phyloP scores from a whole-genome alignment of 92 coral and sea anemone species.

The Phenganax subtilis region DNA sequence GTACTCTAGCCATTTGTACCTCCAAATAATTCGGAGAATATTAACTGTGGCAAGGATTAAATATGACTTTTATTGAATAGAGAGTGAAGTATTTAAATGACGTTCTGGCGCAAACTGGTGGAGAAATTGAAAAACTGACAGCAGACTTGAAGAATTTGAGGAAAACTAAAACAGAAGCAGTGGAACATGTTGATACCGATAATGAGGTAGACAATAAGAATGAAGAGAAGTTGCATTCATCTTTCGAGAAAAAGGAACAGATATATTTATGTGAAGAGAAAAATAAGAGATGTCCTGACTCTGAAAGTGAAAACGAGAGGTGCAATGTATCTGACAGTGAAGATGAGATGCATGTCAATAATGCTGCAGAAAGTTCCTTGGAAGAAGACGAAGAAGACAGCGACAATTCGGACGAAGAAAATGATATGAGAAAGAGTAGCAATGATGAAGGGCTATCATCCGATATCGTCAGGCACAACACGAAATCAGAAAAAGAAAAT shows the following conservation, averaged over 20 bases:
- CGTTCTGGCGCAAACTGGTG: slow-evolving; percentile 32
- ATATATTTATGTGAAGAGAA: not conserved
- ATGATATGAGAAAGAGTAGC: not conserved
- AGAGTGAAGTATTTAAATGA: slow-evolving; percentile 29
- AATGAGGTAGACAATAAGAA: not conserved
- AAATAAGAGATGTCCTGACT: not conserved
- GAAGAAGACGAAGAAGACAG: not conserved
- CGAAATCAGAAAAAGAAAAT: not conserved
- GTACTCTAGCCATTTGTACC: too few relatives aligned
- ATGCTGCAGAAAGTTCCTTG: not conserved
- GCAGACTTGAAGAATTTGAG: slow-evolving; percentile 25
- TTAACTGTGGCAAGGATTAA: too few relatives aligned
- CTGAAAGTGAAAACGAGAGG: slow-evolving; percentile 4
- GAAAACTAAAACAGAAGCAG: not conserved
- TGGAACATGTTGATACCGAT: too few relatives aligned
- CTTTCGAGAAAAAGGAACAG: not conserved
- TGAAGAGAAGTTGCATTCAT: not conserved
- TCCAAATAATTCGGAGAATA: too few relatives aligned
- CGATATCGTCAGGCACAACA: not conserved
- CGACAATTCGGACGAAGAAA: not conserved
- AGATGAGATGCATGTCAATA: not conserved
- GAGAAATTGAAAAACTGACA: slow-evolving; percentile 38
- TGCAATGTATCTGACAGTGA: not conserved
- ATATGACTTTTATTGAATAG: not conserved
- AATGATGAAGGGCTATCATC: not conserved